Evolutionary conservation across 2,113 vertebrate species (phyloP), one percentile per base, ranked within the genome.

Genomic region (Malurus alboscapulatus): DNA sequence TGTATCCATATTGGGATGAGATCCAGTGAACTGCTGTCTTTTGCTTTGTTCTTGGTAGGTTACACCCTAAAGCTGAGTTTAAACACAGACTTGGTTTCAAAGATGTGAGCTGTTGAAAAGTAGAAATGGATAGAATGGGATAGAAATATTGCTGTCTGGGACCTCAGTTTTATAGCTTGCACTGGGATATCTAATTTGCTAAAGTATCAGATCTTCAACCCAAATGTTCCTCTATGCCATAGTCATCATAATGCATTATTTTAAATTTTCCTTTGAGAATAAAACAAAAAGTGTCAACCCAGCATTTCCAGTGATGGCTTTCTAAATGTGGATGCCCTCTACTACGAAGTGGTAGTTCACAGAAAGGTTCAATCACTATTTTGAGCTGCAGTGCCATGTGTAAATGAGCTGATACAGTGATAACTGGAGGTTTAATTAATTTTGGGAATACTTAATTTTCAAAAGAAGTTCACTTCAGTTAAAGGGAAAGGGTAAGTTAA

Each of bases 341-440:
- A 42, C 74, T 68, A 14, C 12, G 22, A n/a, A 69, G 8, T 86
- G 47, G 50, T 91, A 4, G 26, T 77, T 87, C 47, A 53, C 45
- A 87, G 59, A 50, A 50, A 40, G 19, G 21, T 50, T 84, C 29
- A 27, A 7, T 84, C 36, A 27, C 42, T 65, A 22, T 80, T 79
- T 76, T 75, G 76, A 59, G 45, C n/a, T 80, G 36, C 54, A 76
- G 45, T 83, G 57, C 36, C 18, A 44, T 69, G 36, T 89, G 68
- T 84, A 95, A 87, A 74, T 50, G 55, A 78, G 20, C 65, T 89
- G 47, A 87, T 92, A 36, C 1, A 40, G 27, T 69, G 36, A 61
- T 82, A 69, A 71, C 22, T 87, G 47, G 38, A 95, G 34, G 8
- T 77, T 94, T 96, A 95, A 80, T 85, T 91, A 72, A 48, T 48